Evolutionary conservation across 2,113 vertebrate species (phyloP).

Genomic region (Caloenas nicobarica): DNA sequence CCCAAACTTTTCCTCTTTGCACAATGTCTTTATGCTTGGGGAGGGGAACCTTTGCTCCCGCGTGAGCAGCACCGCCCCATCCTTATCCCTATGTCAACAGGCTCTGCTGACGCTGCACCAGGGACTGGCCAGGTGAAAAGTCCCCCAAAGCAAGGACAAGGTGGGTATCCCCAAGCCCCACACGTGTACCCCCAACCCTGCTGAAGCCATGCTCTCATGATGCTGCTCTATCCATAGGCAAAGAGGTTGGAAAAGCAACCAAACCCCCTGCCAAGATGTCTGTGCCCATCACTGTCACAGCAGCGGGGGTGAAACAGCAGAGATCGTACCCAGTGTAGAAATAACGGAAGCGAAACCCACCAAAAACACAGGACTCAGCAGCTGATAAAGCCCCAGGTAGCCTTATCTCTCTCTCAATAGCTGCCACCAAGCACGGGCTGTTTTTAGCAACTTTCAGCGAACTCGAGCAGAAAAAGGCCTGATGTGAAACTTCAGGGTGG

Average conservation of each 20-base stretch:
- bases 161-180: neutral
- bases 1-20: neutral
- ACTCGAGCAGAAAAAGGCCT: neutral
- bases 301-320: neutral
- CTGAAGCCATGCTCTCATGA: neutral
- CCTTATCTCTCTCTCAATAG: neutral
- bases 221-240: neutral
- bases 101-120: neutral
- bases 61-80: fast-evolving
- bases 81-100: neutral
- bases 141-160: neutral
- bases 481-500: slow-evolving; percentile 19
- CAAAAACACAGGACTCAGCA: neutral
- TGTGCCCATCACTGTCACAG: neutral
- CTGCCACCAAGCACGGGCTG: neutral
- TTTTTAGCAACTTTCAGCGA: slow-evolving; percentile 42
- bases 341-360: neutral
- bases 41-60: neutral
- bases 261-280: neutral
- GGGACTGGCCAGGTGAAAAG: neutral
- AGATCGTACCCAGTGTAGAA: neutral
- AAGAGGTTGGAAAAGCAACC: neutral
- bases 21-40: neutral
- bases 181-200: neutral
- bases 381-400: neutral